Percentiles rank a stretch among this genome's conserved stretches.
phyloP scores from a whole-genome alignment of 2,797 vertebrate species.

The Distichodus sexfasciatus region DNA sequence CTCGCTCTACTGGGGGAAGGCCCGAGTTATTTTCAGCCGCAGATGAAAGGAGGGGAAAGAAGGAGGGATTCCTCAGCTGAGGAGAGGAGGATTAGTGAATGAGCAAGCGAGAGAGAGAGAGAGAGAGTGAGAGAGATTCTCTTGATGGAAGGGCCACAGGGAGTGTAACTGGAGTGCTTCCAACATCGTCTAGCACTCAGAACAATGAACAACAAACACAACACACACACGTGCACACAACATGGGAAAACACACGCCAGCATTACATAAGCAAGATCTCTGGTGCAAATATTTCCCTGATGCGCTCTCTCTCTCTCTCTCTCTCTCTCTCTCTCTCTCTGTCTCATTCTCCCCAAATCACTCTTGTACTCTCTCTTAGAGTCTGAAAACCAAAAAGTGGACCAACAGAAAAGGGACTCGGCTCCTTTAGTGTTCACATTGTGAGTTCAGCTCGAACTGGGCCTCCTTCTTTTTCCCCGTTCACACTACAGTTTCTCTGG shows the following conservation, averaged over 20 bases:
- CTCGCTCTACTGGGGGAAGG: neutral
- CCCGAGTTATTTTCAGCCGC: slow-evolving; percentile 11
- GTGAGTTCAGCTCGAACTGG: too few species aligned
- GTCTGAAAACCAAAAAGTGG: too few species aligned
- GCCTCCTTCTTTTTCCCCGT: too few species aligned
- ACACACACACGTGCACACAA: neutral
- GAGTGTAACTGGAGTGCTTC: neutral
- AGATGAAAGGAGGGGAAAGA: slow-evolving; percentile 31
- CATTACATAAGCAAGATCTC: neutral
- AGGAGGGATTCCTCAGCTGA: slow-evolving; percentile 19
- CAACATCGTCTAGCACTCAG: slow-evolving; percentile 17
- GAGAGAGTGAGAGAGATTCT: slow-evolving; percentile 2
- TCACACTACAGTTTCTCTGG: too few species aligned
- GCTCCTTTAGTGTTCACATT: too few species aligned
- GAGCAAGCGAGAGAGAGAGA: neutral
- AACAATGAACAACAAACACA: slow-evolving; percentile 7
- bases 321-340: neutral
- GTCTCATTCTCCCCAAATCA: too few species aligned
- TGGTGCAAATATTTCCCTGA: neutral
- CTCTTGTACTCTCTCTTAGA: too few species aligned
- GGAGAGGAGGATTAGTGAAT: slow-evolving; percentile 14
- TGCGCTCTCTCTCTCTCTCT: neutral
- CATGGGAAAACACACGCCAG: neutral
- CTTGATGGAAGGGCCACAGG: neutral
- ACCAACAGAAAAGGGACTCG: too few species aligned